phyloP scores from a whole-genome alignment of 2,797 vertebrate species.

The Pangasius larnaudii region DNA sequence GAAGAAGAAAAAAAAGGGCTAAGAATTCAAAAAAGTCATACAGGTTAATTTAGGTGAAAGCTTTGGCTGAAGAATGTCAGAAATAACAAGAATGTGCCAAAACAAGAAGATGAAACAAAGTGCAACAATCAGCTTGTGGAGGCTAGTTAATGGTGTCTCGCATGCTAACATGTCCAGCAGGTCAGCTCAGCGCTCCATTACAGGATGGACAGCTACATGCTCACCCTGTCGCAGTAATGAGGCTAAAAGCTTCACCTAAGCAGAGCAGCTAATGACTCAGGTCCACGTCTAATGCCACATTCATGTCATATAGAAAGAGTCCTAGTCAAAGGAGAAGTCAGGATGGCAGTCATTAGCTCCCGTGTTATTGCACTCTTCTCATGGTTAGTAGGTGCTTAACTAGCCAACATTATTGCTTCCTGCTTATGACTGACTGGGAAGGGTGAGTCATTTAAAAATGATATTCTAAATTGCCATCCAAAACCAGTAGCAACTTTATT shows the following conservation, averaged over 20 bases:
- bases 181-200: conserved; percentile 1
- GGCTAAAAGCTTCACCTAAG: conserved; percentile 49
- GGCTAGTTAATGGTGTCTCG: conserved; percentile 36
- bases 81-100: conserved; percentile 36
- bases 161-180: conserved; percentile 26
- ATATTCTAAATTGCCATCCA: neutral
- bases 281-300: neutral
- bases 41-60: neutral
- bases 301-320: neutral
- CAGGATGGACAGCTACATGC: conserved; percentile 23
- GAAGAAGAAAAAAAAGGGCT: neutral
- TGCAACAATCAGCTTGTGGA: conserved; percentile 35
- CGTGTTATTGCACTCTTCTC: neutral
- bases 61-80: conserved; percentile 15
- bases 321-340: neutral
- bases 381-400: neutral
- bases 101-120: conserved; percentile 20
- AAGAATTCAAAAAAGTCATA: neutral
- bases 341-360: conserved; percentile 7
- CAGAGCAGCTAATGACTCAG: conserved; percentile 32
- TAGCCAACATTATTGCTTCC: neutral
- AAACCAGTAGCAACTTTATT: neutral
- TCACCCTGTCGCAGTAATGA: conserved; percentile 45
- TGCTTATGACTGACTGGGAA: neutral
- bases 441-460: neutral